These are phyloP conservation scores for Drosophila peninsularis DNA, from an alignment of 2,888 invertebrate species.

Conservation along the genomic window DNA sequence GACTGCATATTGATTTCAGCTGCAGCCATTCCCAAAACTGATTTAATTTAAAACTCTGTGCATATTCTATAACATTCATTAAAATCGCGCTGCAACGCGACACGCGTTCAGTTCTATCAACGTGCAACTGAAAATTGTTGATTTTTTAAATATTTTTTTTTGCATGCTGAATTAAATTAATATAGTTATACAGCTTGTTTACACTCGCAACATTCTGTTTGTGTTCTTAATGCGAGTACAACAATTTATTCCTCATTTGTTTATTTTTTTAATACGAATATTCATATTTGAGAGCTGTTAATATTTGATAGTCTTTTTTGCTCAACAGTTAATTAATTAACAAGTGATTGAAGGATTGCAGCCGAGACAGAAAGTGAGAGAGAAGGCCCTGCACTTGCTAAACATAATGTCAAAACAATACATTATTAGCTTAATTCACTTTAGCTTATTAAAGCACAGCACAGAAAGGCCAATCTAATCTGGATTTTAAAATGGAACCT, in stretches of 20 bases:
- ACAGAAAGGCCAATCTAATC: neutral
- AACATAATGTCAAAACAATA: no score
- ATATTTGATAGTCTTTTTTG: neutral
- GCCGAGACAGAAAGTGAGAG: no score
- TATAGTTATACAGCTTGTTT: constrained; percentile 42
- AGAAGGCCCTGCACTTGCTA: no score
- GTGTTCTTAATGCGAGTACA: constrained; percentile 59
- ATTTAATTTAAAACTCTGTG: neutral
- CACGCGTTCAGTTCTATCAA: constrained; percentile 12
- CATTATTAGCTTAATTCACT: no score
- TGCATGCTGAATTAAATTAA: constrained; percentile 50
- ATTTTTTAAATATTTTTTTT: neutral
- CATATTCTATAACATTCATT: neutral
- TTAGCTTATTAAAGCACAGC: neutral
- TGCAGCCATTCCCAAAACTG: neutral
- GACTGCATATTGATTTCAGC: neutral
- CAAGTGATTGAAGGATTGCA: neutral
- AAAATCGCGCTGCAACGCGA: neutral
- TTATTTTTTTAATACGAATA: neutral
- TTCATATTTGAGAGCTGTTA: neutral
- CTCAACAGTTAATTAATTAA: constrained; percentile 7
- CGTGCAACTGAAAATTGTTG: constrained; percentile 9
- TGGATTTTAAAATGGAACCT: neutral
- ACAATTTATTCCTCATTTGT: constrained; percentile 36
- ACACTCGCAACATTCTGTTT: constrained; percentile 36